Conservation (phyloP, 2,113 vertebrate species). For the Caranx ignobilis region DNA sequence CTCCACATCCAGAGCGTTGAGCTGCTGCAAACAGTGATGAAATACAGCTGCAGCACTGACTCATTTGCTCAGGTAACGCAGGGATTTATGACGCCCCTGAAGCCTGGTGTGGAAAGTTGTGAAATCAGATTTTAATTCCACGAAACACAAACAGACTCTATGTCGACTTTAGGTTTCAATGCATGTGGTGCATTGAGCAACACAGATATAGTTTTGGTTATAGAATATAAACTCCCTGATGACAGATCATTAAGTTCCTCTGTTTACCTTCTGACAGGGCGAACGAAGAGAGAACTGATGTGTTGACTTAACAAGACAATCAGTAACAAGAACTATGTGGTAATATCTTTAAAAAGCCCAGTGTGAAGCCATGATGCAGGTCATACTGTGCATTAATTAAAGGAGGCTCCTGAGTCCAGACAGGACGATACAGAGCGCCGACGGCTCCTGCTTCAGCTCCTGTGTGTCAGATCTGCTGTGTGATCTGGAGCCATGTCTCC, state of each 20-base stretch:
- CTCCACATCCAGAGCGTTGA: slow-evolving; percentile 16
- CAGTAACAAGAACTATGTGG: slow-evolving; percentile 15
- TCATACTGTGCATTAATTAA: background rate
- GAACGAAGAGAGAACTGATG: slow-evolving; percentile 38
- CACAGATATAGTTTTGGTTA: slow-evolving; percentile 22
- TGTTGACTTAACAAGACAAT: background rate
- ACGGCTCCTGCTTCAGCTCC: background rate
- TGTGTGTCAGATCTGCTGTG: background rate
- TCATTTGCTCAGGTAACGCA: slow-evolving; percentile 14
- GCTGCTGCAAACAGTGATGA: slow-evolving; percentile 21
- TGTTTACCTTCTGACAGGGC: slow-evolving; percentile 14
- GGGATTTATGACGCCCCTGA: background rate
- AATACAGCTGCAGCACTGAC: slow-evolving; percentile 11
- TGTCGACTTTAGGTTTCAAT: background rate
- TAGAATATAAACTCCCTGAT: background rate
- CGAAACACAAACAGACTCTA: background rate
- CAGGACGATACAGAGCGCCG: background rate
- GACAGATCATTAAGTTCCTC: slow-evolving; percentile 7
- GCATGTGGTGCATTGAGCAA: slow-evolving; percentile 11
- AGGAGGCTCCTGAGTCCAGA: background rate
- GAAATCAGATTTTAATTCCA: slow-evolving; percentile 12
- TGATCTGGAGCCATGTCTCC: background rate
- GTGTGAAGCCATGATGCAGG: background rate
- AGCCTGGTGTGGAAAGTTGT: background rate
- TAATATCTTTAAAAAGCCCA: background rate